phyloP scores from a whole-genome alignment of 2,888 invertebrate species.

The Orthonychiurus folsomi region DNA sequence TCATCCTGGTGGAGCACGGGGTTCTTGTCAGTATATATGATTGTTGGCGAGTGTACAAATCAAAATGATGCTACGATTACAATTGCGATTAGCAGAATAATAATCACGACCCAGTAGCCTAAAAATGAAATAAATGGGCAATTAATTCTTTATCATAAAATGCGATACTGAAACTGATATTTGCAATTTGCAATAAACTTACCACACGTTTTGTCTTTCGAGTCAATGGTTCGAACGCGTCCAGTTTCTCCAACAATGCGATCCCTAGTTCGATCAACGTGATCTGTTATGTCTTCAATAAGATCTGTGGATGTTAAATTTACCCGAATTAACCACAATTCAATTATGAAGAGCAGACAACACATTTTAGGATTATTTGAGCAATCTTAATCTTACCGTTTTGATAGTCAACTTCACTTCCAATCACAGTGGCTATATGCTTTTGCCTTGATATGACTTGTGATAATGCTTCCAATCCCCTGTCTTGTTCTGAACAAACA shows the following conservation, averaged over 20 bases:
- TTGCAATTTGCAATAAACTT: constrained; percentile 39
- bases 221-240: constrained; percentile 55
- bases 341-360: constrained; percentile 3
- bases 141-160: not conserved
- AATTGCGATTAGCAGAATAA: constrained; percentile 59
- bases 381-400: no score
- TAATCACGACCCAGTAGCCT: constrained; percentile 64
- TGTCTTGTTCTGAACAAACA: constrained; percentile 57
- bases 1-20: no score
- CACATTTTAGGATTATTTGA: no score
- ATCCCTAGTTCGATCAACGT: constrained; percentile 61
- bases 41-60: no score
- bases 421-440: constrained; percentile 62
- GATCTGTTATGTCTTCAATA: constrained; percentile 63
- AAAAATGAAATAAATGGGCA: constrained; percentile 39
- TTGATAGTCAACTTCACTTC: constrained; percentile 65
- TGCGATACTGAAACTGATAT: constrained; percentile 1
- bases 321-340: not conserved
- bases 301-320: constrained; percentile 52
- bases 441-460: constrained; percentile 67
- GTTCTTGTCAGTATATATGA: no score
- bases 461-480: constrained; percentile 63
- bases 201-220: constrained; percentile 63
- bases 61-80: constrained; percentile 47
- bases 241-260: constrained; percentile 59